These are phyloP conservation scores for Solenodon paradoxus DNA, from an alignment of 2,113 vertebrate species.

Conservation along the genomic window DNA sequence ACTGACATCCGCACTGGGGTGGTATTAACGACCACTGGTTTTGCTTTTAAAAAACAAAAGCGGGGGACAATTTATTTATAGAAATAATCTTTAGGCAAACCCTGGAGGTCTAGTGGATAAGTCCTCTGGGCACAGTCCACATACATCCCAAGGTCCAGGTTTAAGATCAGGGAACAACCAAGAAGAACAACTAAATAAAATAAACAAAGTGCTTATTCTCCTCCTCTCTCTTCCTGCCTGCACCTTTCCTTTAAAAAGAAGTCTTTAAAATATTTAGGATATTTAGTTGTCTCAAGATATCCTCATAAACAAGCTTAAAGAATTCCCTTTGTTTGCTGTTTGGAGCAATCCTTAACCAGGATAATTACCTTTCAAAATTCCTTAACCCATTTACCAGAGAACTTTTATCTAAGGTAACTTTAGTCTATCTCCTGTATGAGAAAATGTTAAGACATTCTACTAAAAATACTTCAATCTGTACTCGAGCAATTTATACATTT, in stretches of 20 bases:
- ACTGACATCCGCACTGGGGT: conserved; percentile 95
- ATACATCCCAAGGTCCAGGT: too few species aligned
- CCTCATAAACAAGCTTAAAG: neutral
- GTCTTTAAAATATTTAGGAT: neutral
- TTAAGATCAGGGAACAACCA: too few species aligned
- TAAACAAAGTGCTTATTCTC: too few species aligned
- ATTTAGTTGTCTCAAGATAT: neutral
- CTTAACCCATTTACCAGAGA: neutral
- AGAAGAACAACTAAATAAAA: too few species aligned
- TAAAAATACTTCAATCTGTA: neutral
- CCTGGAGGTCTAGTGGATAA: too few species aligned
- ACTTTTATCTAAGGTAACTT: neutral
- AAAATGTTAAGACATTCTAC: neutral
- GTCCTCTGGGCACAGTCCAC: too few species aligned
- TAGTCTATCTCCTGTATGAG: neutral
- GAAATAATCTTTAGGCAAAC: too few species aligned
- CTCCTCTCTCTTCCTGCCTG: too few species aligned
- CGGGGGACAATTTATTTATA: conserved; percentile 25
- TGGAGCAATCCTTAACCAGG: neutral
- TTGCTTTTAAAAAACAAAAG: conserved; percentile 83
- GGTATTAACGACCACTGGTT: conserved; percentile 92
- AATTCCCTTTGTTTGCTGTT: neutral
- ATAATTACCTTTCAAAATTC: neutral
- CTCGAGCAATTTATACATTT: neutral
- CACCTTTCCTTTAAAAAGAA: too few species aligned